Evolutionary conservation across 1,140 invertebrate species (phyloP).

Genomic region (Papilio helenus): DNA sequence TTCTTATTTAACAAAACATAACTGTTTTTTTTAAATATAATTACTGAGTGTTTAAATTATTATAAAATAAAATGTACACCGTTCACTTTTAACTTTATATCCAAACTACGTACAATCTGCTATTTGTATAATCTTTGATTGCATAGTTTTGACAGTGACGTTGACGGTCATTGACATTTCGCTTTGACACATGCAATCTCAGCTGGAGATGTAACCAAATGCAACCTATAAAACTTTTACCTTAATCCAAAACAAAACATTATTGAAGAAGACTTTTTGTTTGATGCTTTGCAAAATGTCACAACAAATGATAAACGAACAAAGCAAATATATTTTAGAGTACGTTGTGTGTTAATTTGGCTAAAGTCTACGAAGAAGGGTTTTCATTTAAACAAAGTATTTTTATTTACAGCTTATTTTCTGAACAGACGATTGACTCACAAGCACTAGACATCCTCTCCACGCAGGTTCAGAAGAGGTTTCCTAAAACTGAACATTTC

Average conservation of each 20-base stretch:
- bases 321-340: slow-evolving; percentile 79
- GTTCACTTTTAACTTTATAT: too few relatives aligned
- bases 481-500: slow-evolving; percentile 90
- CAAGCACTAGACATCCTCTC: slow-evolving; percentile 80
- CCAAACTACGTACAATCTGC: background rate
- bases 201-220: slow-evolving; percentile 31
- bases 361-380: background rate
- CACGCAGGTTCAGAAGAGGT: slow-evolving; percentile 88
- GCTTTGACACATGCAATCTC: slow-evolving; percentile 14
- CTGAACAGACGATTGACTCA: slow-evolving; percentile 79
- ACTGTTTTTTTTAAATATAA: too few relatives aligned
- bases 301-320: slow-evolving; percentile 73
- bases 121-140: background rate
- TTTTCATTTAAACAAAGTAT: slow-evolving; percentile 38
- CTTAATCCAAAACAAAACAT: slow-evolving; percentile 23
- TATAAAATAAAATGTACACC: too few relatives aligned
- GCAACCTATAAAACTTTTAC: slow-evolving; percentile 24
- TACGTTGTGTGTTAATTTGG: slow-evolving; percentile 51
- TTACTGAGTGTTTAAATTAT: too few relatives aligned
- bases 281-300: slow-evolving; percentile 60
- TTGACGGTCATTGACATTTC: slow-evolving; percentile 2
- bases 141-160: background rate
- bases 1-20: too few relatives aligned
- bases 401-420: slow-evolving; percentile 77
- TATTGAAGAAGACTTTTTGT: slow-evolving; percentile 9